Evolutionary conservation across 2,113 vertebrate genomes (phyloP).

Genomic region (Etheostoma spectabile): DNA sequence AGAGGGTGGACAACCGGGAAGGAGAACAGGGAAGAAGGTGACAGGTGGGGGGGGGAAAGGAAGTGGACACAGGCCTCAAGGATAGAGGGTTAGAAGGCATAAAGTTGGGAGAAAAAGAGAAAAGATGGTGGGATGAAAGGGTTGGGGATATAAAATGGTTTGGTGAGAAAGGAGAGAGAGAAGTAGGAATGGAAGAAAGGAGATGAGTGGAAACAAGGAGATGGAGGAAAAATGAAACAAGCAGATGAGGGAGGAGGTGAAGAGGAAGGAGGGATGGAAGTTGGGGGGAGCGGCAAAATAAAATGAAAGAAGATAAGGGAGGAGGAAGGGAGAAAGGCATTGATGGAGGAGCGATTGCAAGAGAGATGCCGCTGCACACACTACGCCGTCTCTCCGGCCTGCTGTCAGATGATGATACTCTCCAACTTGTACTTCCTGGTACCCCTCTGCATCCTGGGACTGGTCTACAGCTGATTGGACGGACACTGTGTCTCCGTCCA

Average conservation of each 20-base stretch:
- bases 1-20: slow-evolving; percentile 51
- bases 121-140: slow-evolving; percentile 4
- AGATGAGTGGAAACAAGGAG: slow-evolving; percentile 12
- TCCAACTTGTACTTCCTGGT: slow-evolving; percentile 86
- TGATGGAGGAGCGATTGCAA: slow-evolving; percentile 9
- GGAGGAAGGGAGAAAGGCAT: slow-evolving; percentile 29
- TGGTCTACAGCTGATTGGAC: slow-evolving; percentile 85
- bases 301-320: slow-evolving; percentile 68
- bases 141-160: slow-evolving; percentile 18
- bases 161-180: background rate
- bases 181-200: background rate
- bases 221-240: background rate
- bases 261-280: slow-evolving; percentile 14
- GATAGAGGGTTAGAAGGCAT: slow-evolving; percentile 12
- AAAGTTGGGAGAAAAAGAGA: slow-evolving; percentile 28
- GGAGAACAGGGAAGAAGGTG: slow-evolving; percentile 42
- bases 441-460: slow-evolving; percentile 78
- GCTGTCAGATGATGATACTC: slow-evolving; percentile 83
- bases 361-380: slow-evolving; percentile 82
- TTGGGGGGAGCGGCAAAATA: slow-evolving; percentile 50
- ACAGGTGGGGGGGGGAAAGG: slow-evolving; percentile 25
- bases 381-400: slow-evolving; percentile 81
- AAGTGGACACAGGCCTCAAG: slow-evolving; percentile 3
- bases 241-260: background rate
- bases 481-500: slow-evolving; percentile 80